A percentile compares a stretch with the other conserved stretches of the same genome.
Conservation (phyloP, 2,113 vertebrate species). For the Eulacestoma nigropectus region DNA sequence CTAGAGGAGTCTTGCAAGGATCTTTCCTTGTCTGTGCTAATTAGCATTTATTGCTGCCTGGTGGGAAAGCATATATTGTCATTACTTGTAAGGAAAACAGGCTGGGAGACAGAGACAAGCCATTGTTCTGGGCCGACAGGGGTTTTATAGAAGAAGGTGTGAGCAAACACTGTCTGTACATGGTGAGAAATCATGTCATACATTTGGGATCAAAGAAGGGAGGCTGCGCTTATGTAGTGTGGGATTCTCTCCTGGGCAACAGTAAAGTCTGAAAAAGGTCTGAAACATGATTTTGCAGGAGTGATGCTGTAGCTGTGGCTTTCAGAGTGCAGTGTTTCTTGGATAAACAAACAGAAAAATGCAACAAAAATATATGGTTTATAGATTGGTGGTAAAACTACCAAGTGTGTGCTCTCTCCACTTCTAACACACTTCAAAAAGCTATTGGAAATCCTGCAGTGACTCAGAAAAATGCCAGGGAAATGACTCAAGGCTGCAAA, state of each 20-base stretch:
- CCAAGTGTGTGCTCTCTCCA: background rate
- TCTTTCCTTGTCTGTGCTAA: slow-evolving; percentile 5
- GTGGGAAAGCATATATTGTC: background rate
- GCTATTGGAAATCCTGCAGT: background rate
- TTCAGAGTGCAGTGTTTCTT: background rate
- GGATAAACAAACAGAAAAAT: background rate
- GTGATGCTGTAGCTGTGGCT: background rate
- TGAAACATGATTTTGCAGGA: background rate
- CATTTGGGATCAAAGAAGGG: background rate
- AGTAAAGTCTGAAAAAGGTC: background rate
- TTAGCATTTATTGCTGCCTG: slow-evolving; percentile 29
- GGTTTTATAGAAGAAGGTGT: background rate
- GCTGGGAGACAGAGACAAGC: background rate
- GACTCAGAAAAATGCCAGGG: background rate
- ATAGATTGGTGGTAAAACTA: background rate
- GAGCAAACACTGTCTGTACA: background rate
- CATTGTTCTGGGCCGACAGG: background rate
- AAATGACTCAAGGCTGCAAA: background rate
- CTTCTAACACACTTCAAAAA: background rate
- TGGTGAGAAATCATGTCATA: background rate
- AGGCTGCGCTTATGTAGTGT: background rate
- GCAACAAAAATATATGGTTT: background rate
- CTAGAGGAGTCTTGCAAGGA: slow-evolving; percentile 10
- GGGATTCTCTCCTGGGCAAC: background rate
- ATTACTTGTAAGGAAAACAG: background rate